Conservation (phyloP, 2,113 vertebrate species). For the Andinoacara biseriatus region DNA sequence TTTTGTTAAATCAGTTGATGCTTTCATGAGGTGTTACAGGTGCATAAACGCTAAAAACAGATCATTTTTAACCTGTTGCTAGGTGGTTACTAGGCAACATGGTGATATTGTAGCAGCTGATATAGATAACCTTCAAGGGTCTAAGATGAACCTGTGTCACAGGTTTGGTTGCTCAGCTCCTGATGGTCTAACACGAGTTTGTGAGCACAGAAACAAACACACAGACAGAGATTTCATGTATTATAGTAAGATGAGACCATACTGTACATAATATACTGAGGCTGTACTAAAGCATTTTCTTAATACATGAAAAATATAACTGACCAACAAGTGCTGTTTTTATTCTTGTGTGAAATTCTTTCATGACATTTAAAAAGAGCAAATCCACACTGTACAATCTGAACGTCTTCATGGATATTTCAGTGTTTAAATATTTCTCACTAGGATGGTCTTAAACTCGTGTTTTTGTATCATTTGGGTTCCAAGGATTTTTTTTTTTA, state of each 20-base stretch:
- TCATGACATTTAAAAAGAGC: constrained; percentile 11
- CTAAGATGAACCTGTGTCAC: neutral
- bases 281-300: neutral
- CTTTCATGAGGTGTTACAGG: neutral
- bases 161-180: neutral
- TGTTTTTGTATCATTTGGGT: constrained; percentile 9
- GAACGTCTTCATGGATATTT: neutral
- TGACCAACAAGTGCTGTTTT: neutral
- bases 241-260: neutral
- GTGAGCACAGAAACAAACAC: neutral
- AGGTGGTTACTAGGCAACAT: neutral
- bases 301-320: neutral
- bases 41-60: neutral
- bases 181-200: neutral
- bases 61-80: neutral
- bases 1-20: neutral
- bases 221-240: neutral
- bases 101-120: neutral
- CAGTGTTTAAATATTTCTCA: constrained; percentile 21
- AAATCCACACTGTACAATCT: neutral
- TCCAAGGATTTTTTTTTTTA: neutral
- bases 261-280: neutral
- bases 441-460: neutral
- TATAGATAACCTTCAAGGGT: neutral
- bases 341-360: neutral